Percentiles rank a stretch among this genome's conserved stretches.
Conservation (phyloP, 2,797 vertebrate genomes). For the Lepus oiostolus region DNA sequence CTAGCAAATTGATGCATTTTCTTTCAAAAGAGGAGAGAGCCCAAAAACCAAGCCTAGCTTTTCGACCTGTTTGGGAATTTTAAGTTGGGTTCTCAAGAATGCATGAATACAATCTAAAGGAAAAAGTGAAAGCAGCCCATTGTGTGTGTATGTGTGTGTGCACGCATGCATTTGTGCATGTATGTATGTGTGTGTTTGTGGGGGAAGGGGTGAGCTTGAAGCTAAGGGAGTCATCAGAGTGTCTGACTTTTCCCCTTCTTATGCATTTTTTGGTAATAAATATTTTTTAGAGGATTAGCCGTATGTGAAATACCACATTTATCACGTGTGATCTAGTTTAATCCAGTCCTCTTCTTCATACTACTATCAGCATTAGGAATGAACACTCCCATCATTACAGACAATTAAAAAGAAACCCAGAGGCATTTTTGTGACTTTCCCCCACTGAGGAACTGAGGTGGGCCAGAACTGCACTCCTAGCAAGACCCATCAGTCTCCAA, state of each 20-base stretch:
- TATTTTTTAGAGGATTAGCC: not conserved
- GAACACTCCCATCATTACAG: not conserved
- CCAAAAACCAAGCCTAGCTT: not conserved
- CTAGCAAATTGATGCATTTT: not conserved
- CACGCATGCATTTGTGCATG: no score
- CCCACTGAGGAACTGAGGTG: not conserved
- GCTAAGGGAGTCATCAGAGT: not conserved
- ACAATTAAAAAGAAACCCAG: not conserved
- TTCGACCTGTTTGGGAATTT: not conserved
- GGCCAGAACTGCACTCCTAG: not conserved
- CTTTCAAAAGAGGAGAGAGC: not conserved
- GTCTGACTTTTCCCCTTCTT: not conserved
- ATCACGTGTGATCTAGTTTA: no score
- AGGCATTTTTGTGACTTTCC: not conserved
- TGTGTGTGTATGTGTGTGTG: no score
- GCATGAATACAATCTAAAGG: not conserved
- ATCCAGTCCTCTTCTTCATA: not conserved
- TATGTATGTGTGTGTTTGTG: no score
- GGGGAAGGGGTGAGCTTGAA: not conserved
- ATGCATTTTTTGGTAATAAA: not conserved
- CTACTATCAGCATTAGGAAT: not conserved
- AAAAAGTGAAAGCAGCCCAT: not conserved
- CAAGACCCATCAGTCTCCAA: accelerated
- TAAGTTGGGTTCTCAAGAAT: not conserved
- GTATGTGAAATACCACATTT: not conserved